A percentile compares a stretch with the other conserved stretches of the same genome.
Evolutionary conservation across 2,888 invertebrate species (phyloP).

Genomic region (Phytoseiulus persimilis): DNA sequence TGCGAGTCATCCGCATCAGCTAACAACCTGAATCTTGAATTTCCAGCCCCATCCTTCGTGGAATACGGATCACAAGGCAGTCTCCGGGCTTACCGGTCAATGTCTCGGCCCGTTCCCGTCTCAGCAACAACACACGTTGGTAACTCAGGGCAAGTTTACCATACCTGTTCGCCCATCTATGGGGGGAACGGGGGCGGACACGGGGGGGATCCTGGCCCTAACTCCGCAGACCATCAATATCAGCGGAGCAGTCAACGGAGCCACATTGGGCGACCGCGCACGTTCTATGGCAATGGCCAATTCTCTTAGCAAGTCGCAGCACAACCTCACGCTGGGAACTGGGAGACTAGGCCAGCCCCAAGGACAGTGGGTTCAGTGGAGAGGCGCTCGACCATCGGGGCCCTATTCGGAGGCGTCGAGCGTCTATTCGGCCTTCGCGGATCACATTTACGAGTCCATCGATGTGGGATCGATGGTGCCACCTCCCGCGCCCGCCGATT

Average conservation of each 20-base stretch:
- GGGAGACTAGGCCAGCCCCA: constrained; percentile 12
- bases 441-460: constrained; percentile 46
- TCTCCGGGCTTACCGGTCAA: constrained; percentile 31
- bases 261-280: constrained; percentile 28
- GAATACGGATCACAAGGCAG: constrained; percentile 38
- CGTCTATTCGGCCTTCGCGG: constrained; percentile 40
- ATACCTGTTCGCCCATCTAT: constrained; percentile 39
- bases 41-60: constrained; percentile 33
- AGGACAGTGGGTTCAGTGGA: constrained; percentile 35
- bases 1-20: background rate
- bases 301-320: constrained; percentile 39
- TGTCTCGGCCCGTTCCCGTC: constrained; percentile 24
- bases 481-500: constrained; percentile 30
- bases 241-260: constrained; percentile 36
- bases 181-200: constrained; percentile 25
- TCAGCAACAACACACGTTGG: constrained; percentile 35
- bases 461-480: constrained; percentile 41
- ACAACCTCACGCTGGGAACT: constrained; percentile 14
- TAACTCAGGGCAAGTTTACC: constrained; percentile 27
- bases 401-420: constrained; percentile 36
- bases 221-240: constrained; percentile 37
- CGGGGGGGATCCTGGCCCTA: constrained; percentile 24
- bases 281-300: constrained; percentile 24
- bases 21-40: background rate
- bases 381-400: constrained; percentile 15